Evolutionary conservation across 2,113 vertebrate genomes (phyloP).

Genomic region (Notechis scutatus): DNA sequence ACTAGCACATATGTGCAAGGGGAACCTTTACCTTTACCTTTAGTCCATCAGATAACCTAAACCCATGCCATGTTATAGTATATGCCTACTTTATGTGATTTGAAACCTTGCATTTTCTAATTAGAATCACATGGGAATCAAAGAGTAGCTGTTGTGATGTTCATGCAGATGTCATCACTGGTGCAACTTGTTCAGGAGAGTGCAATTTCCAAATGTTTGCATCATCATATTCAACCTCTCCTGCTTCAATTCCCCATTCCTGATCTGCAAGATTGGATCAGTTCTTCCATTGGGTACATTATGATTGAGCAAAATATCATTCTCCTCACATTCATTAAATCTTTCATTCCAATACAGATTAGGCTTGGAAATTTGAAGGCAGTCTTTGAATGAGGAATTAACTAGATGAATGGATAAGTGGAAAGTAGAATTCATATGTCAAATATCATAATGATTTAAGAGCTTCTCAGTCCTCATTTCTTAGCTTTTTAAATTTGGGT

Average conservation of each 20-base stretch:
- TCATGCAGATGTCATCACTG: not conserved
- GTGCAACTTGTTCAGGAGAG: not conserved
- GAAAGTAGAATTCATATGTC: not conserved
- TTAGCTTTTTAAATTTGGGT: not conserved
- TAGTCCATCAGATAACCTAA: too few relatives aligned
- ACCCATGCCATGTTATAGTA: not conserved
- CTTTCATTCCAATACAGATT: not conserved
- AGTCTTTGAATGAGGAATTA: not conserved
- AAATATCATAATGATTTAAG: not conserved
- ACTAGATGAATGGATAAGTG: not conserved
- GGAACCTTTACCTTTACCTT: too few relatives aligned
- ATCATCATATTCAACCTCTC: not conserved
- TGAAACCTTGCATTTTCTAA: not conserved
- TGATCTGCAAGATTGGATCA: not conserved
- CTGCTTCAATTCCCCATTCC: not conserved
- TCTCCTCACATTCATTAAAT: not conserved
- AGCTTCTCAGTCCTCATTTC: not conserved
- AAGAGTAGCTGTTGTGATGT: not conserved
- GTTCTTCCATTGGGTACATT: not conserved
- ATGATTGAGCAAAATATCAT: not conserved
- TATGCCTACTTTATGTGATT: not conserved
- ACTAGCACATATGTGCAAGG: too few relatives aligned
- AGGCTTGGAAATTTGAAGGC: not conserved
- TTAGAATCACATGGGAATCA: not conserved
- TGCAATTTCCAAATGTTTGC: not conserved